phyloP scores from a whole-genome alignment of 1,140 invertebrate species.

The Onthophagus taurus region DNA sequence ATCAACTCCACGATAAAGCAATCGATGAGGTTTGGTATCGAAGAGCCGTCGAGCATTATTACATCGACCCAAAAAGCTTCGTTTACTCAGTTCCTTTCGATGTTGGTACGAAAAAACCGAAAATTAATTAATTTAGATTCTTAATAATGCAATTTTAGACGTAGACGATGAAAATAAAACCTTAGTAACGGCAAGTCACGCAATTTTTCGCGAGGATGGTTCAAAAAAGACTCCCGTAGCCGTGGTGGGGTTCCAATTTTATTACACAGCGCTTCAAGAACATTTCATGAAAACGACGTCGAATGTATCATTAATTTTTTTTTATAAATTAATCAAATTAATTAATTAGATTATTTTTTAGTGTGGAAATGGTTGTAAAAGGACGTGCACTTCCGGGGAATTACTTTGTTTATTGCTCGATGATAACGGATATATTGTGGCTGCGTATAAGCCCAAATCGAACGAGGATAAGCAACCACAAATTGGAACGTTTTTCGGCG shows the following conservation, averaged over 20 bases:
- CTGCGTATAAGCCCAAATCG: conserved; percentile 58
- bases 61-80: conserved; percentile 68
- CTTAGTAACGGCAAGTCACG: conserved; percentile 78
- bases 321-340: too few relatives aligned
- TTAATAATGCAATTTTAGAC: conserved; percentile 33
- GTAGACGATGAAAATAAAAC: conserved; percentile 53
- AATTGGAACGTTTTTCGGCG: conserved; percentile 81
- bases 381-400: conserved; percentile 59
- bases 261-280: conserved; percentile 61
- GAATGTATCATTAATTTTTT: too few relatives aligned
- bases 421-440: conserved; percentile 80
- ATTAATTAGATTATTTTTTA: conserved; percentile 31
- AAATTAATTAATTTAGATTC: background rate
- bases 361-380: conserved; percentile 49
- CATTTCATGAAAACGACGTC: conserved; percentile 74
- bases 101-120: conserved; percentile 34
- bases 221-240: conserved; percentile 69
- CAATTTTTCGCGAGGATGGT: conserved; percentile 63
- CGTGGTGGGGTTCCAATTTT: conserved; percentile 86
- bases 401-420: conserved; percentile 81
- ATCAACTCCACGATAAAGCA: conserved; percentile 63
- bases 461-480: conserved; percentile 33
- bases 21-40: conserved; percentile 92
- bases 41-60: conserved; percentile 82
- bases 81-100: conserved; percentile 82